Evolutionary conservation across 2,888 invertebrate species (phyloP).

Genomic region (Linhomoeus sp.): DNA sequence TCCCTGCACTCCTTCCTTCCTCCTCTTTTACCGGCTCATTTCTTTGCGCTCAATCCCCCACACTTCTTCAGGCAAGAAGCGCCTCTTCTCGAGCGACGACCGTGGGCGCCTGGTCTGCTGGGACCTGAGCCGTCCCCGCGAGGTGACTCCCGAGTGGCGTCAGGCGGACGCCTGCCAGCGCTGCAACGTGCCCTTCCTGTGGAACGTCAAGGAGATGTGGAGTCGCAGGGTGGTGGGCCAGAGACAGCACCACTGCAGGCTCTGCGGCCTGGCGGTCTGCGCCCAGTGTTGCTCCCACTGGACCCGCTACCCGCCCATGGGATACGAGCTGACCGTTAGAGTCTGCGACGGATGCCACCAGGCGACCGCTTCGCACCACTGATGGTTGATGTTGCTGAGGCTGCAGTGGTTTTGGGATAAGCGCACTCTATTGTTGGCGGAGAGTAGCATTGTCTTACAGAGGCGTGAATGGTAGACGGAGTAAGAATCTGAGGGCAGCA

Average conservation of each 20-base stretch:
- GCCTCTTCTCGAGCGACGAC: slow-evolving; percentile 69
- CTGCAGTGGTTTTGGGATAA: too few relatives aligned
- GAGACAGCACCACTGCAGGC: slow-evolving; percentile 38
- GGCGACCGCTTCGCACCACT: too few relatives aligned
- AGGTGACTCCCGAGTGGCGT: slow-evolving; percentile 78
- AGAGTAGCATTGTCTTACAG: too few relatives aligned
- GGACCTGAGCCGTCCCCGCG: slow-evolving; percentile 62
- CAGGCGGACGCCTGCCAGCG: slow-evolving; percentile 83
- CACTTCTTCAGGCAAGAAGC: slow-evolving; percentile 43
- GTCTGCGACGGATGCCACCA: slow-evolving; percentile 80
- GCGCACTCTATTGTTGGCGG: too few relatives aligned
- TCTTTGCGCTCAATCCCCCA: too few relatives aligned
- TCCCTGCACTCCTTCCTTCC: too few relatives aligned
- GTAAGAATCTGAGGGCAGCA: too few relatives aligned
- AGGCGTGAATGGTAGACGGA: too few relatives aligned
- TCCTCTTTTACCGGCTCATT: too few relatives aligned
- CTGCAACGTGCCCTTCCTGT: slow-evolving; percentile 87
- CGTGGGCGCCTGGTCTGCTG: slow-evolving; percentile 76
- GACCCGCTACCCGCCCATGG: slow-evolving; percentile 78
- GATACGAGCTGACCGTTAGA: slow-evolving; percentile 89
- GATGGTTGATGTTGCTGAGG: too few relatives aligned
- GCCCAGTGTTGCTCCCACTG: slow-evolving; percentile 70
- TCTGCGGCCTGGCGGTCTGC: slow-evolving; percentile 84
- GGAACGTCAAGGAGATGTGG: slow-evolving; percentile 98
- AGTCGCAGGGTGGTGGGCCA: slow-evolving; percentile 46